These are phyloP conservation scores for Idaea dimidiata DNA, from an alignment of 2,888 invertebrate genomes.

Conservation along the genomic window DNA sequence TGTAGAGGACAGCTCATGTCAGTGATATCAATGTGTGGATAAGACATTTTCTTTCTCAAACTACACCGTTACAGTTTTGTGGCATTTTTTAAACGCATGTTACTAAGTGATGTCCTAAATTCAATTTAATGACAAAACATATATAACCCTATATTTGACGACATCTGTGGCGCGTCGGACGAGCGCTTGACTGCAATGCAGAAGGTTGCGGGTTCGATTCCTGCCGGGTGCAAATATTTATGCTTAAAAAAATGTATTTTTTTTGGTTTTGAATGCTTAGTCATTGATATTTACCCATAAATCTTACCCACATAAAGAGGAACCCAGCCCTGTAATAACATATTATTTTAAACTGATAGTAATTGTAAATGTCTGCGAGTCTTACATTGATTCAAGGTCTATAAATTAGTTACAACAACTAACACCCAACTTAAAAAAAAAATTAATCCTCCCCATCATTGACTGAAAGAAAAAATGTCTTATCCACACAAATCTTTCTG, in stretches of 20 bases:
- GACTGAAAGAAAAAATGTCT: background rate
- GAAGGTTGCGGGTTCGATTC: too few species aligned
- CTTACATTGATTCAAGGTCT: background rate
- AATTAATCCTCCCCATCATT: background rate
- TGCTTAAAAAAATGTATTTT: too few species aligned
- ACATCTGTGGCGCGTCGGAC: too few species aligned
- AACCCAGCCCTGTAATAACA: slow-evolving; percentile 3
- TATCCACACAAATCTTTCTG: slow-evolving; percentile 42
- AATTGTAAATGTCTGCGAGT: background rate
- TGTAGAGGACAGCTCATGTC: slow-evolving; percentile 67
- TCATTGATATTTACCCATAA: too few species aligned
- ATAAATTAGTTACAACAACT: background rate
- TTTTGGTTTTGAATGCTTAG: too few species aligned
- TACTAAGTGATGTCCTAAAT: too few species aligned
- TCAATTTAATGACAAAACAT: too few species aligned
- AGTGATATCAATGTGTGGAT: slow-evolving; percentile 39
- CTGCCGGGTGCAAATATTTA: too few species aligned
- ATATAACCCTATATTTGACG: too few species aligned
- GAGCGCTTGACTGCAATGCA: too few species aligned
- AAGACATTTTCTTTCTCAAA: slow-evolving; percentile 12
- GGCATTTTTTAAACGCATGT: too few species aligned
- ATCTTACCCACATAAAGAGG: background rate
- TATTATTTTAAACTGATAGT: background rate
- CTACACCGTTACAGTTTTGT: background rate
- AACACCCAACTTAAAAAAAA: background rate